Base-by-base conservation (phyloP, 2,113 vertebrate genomes). In the Nansenia antarctica region DNA sequence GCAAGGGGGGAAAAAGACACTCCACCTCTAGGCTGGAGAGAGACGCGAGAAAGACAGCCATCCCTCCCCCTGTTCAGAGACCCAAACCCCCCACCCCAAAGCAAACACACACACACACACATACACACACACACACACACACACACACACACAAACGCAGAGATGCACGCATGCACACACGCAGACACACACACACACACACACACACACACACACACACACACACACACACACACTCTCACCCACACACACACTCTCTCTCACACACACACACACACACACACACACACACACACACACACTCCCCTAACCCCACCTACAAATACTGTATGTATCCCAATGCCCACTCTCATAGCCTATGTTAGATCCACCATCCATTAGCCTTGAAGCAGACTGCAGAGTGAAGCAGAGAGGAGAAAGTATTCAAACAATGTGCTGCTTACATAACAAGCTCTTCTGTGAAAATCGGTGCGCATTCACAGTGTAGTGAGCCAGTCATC, bases 1-100 rank as follows among this genome's bases (percentile, higher is more conserved):
- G 77, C 68, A 30, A 59, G 77, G 76, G 82, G 68, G 81, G 76
- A 67, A 68, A 9, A 80, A 83, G 80, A 88, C 80, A 86, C 85
- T 90, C 89, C 86, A 83, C 91, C 90, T 87, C 91, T 77, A 86
- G 89, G 88, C 91, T 92, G 90, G 86, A 92, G 91, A 92, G 90
- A 92, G 86, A 92, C 85, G 86, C 86, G 86, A 91, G 82, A 91
- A 84, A 92, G 76, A 90, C 75, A 90, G 84, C 85, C 84, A 81
- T 67, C 79, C 87, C 83, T 81, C 22, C 14, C 42, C 14, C 42
- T 18, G 14, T 32, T 30, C 37, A 47, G 26, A 47, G 6, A 57
- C 52, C 65, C 32, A 34, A 3, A 53, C 37, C 73, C 81, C 65
- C 63, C 82, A 70, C 70, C 80, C 82, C 52, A 67, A 55, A 59